Evolutionary conservation across 2,888 invertebrate species (phyloP), one percentile per base, ranked within the genome.

Genomic region (Acanthacorydalis orientalis): DNA sequence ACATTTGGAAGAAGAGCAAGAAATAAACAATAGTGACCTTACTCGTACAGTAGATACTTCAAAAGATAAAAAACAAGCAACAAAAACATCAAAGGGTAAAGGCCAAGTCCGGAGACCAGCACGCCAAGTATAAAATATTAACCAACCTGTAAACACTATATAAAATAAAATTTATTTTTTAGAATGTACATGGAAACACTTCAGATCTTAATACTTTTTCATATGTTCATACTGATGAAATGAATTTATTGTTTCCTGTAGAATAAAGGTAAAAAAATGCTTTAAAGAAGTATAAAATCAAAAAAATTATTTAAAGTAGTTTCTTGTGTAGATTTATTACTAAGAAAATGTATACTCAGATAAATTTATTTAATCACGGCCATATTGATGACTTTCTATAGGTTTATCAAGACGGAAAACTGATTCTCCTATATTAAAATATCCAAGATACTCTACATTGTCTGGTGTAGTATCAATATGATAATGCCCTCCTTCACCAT

Each of bases 401-500:
- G 91, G 90, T 55, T 75, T 73, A 69, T 91, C 90, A 41, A 90
- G 67, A 49, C 90, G 74, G 51, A 83, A 69, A 50, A 89, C 74
- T 63, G 68, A 73, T 60, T 73, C 76, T 2, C 84, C 92, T 39
- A 85, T 67, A 58, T 77, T 80, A 63, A 96, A 89, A 69, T 90
- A 96, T 0, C 86, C 96, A 59, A 87, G 75, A 68, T 98, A 95
- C 61, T 86, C 83, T 9, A 78, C 91, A n/a, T 63, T 71, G 8
- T 80, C 81, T 0, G 97, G 95, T 32, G 91, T 89, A 8, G 83
- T 85, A 68, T 98, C 97, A 63, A 82, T 82, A 69, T 98, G 97
- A 70, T 97, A 98, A 72, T 98, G 97, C 1, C 96, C 96, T 54
- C 87, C 91, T 69, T 83, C 81, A 49, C 82, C 83, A 62, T 81